Percentiles rank a stretch among this genome's conserved stretches.
Evolutionary conservation across 2,113 vertebrate species (phyloP).

Genomic region (Vimba vimba): DNA sequence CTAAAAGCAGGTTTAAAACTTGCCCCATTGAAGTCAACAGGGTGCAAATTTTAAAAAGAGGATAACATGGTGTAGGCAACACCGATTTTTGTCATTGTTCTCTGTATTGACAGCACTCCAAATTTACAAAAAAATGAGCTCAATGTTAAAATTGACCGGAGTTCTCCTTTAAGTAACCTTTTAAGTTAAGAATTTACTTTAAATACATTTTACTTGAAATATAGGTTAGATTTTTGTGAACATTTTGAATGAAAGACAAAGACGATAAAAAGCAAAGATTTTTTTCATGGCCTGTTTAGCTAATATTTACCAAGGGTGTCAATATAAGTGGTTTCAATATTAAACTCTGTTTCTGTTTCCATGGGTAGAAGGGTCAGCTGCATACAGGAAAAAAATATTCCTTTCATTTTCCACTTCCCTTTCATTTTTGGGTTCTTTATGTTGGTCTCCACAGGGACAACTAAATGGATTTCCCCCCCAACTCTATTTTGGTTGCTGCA

Average conservation of each 20-base stretch:
- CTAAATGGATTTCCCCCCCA: constrained; percentile 18
- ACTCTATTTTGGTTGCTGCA: constrained; percentile 29
- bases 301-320: neutral
- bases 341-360: constrained; percentile 25
- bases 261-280: neutral
- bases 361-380: constrained; percentile 18
- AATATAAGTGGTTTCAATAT: neutral
- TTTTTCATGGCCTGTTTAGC: neutral
- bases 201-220: neutral
- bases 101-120: no score
- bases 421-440: neutral
- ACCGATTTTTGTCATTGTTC: no score
- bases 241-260: neutral
- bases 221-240: neutral
- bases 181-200: neutral
- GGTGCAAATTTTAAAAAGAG: no score
- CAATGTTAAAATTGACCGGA: no score
- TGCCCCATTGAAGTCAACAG: no score
- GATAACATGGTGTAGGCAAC: no score
- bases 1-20: no score
- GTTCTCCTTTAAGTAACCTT: no score
- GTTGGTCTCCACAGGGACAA: neutral
- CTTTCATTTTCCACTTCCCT: constrained; percentile 4
- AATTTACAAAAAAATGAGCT: no score
- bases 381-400: constrained; percentile 1